Base-by-base conservation (phyloP, 2,888 invertebrate species). In the Mechanitis mazaeus region DNA sequence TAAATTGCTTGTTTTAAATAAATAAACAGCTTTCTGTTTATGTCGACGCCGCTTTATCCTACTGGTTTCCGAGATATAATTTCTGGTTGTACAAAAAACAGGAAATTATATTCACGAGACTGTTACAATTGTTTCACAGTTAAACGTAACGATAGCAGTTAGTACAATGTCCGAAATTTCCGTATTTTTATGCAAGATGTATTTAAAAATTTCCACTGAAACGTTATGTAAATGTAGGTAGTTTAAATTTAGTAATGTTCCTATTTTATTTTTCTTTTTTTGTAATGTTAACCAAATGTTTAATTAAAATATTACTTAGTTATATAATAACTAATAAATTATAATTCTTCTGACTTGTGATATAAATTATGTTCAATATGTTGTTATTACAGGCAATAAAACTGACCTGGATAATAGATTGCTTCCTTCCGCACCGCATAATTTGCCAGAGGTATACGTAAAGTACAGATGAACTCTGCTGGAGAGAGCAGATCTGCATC, bases 361-460 rank as follows among this genome's bases (percentile, higher is more conserved):
- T 20, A 20, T 20, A 20, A 20, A 20, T 20, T 20, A 20, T 20
- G 20, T 20, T 20, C 35, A 42, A 28, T 31, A 50, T 31, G n/a
- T 31, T 50, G 3, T 31, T 9, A 50, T 50, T 50, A 9, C 7
- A 31, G 28, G 35, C 9, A 54, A 58, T 42, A 28, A 38, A 45
- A 59, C 60, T 86, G 82, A 93, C 93, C 93, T 79, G 91, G 89
- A 74, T 92, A 92, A 71, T 91, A 91, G 64, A 91, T 85, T 50
- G 91, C 85, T 73, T 91, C 89, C 75, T 91, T 91, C 61, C 86
- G 87, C 56, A 91, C 90, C 20, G 85, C 84, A 71, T 92, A 93
- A 69, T 91, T 90, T 0, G 93, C 93, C 64, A 92, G 91, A 6
- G 93, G 91, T 81, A 94, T 93, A 74, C 88, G 87, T 64, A 94